phyloP scores from a whole-genome alignment of 64 coral and sea anemone genomes.

The Montipora cactus region DNA sequence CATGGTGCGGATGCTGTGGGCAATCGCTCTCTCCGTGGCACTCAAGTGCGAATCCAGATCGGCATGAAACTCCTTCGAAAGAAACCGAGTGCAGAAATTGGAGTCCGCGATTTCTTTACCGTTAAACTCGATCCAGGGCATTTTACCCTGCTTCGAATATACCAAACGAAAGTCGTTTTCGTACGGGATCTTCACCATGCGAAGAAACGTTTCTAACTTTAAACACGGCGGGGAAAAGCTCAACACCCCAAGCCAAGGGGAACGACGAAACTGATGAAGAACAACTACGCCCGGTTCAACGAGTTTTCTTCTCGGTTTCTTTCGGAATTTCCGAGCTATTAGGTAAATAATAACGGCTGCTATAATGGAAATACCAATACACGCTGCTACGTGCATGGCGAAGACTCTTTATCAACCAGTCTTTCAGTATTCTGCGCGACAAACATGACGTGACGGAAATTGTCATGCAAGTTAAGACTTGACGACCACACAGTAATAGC shows the following conservation, averaged over 20 bases:
- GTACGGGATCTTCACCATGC: conserved; percentile 69
- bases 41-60: conserved; percentile 25
- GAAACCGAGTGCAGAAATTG: conserved; percentile 59
- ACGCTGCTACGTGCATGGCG: background rate
- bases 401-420: background rate
- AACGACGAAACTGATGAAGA: conserved; percentile 3
- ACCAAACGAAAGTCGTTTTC: background rate
- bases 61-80: conserved; percentile 50
- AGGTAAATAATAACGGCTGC: background rate
- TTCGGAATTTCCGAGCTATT: background rate
- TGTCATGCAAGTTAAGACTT: no score
- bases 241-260: background rate
- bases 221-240: conserved; percentile 61
- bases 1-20: conserved; percentile 13
- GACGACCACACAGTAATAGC: no score
- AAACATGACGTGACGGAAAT: no score
- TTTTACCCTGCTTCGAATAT: conserved; percentile 52
- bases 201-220: conserved; percentile 69
- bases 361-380: background rate
- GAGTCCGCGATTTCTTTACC: conserved; percentile 58
- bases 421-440: background rate
- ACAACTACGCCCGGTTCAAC: background rate
- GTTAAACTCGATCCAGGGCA: conserved; percentile 19
- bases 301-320: background rate
- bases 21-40: conserved; percentile 22